Evolutionary conservation across 2,797 vertebrate species (phyloP).

Genomic region (Gallinago nigripennis): DNA sequence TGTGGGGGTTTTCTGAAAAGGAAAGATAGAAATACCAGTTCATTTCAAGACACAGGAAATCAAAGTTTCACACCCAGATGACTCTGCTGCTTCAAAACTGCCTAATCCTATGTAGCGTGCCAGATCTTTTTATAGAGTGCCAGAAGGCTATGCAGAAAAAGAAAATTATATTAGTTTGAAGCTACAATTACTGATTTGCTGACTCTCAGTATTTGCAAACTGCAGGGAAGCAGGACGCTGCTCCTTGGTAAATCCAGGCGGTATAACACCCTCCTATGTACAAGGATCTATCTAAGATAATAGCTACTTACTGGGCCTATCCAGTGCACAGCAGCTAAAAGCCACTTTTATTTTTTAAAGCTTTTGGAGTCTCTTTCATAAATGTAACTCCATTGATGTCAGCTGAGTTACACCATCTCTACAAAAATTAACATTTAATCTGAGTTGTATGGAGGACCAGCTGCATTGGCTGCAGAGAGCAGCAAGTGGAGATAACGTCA

Average conservation of each 20-base stretch:
- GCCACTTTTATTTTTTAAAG: not conserved
- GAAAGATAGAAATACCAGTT: constrained; percentile 22
- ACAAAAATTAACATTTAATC: not conserved
- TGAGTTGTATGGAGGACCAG: not conserved
- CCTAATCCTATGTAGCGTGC: not conserved
- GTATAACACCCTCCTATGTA: not conserved
- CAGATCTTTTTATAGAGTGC: not conserved
- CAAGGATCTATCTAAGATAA: not conserved
- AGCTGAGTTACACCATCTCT: not conserved
- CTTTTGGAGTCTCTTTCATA: not conserved
- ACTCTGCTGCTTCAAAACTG: not conserved
- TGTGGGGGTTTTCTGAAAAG: constrained; percentile 81
- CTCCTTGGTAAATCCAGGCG: not conserved
- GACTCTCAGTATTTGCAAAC: not conserved
- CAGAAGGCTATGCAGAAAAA: not conserved
- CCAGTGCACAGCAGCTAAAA: not conserved
- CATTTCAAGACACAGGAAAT: constrained; percentile 11
- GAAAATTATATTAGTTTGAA: not conserved
- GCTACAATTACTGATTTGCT: not conserved
- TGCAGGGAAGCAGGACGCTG: not conserved
- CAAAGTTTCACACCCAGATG: constrained; percentile 1
- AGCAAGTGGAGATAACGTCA: not conserved
- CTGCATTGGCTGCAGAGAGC: not conserved
- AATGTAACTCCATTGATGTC: not conserved
- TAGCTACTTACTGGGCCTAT: not conserved